Evolutionary conservation across 1,140 invertebrate genomes (phyloP), one percentile per base, ranked within the genome.

Genomic region (Drosophila kohkoa): DNA sequence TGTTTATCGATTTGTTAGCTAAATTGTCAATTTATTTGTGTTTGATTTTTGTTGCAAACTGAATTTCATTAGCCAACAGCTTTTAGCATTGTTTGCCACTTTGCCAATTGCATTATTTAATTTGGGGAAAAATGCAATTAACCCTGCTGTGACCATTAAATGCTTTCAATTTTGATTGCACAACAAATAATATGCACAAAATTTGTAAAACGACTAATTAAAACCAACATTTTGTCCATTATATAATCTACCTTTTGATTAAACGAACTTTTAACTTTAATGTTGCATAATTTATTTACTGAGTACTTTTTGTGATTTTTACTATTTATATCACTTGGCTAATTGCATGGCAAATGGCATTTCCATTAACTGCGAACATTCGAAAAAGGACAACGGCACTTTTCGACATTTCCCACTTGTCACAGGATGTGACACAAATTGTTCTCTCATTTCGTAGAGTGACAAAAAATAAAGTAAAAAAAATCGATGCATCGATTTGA

Each of bases 401-500:
- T 25, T 67, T 15, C 2, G 25, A 13, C 16, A 48, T 71, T 64
- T 28, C 3, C 16, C 48, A n/a, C 16, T 38, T 38, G 32, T 35
- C 60, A 35, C 16, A 52, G 32, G 35, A 52, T 10, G 1, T n/a
- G 51, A 45, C 48, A 51, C 35, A 30, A 72, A 25, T 67, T 52
- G 20, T 32, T 43, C 38, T n/a, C 25, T 32, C 28, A 25, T 25
- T 49, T 8, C 10, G 51, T 52, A 52, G 32, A 52, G 11, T 52
- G 51, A 4, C 11, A 10, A 49, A 20, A 11, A 15, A 28, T n/a
- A 11, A n/a, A 59, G 60, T 5, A 15, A 48, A 30, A 10, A 11
- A 59, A 71, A 59, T 71, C 67, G 38, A 51, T 75, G 35, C 32
- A 41, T 58, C 15, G 35, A 63, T 48, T 60, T 74, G 72, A 70